Conservation (phyloP, 1,140 invertebrate species). For the Cydia strobilella region DNA sequence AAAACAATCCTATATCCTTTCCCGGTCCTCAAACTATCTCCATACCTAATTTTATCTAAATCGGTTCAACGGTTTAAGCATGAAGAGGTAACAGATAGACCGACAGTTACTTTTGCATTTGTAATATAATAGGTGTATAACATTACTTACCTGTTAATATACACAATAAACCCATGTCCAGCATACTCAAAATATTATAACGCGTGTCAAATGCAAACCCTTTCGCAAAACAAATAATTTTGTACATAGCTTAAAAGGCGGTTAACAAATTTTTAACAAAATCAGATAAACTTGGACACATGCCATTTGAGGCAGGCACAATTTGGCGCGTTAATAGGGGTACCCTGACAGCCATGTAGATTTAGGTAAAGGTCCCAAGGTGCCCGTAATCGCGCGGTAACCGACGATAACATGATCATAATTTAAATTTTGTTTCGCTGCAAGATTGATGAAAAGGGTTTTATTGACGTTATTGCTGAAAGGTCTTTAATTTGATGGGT, state of each 20-base stretch:
- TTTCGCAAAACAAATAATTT: not conserved
- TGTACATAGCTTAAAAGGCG: constrained; percentile 18
- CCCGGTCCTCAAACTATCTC: no score
- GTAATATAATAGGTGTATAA: not conserved
- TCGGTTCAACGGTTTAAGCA: no score
- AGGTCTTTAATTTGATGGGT: not conserved
- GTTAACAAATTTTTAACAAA: constrained; percentile 29
- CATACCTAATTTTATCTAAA: no score
- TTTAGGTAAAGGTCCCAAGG: constrained; percentile 27
- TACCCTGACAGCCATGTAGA: constrained; percentile 11
- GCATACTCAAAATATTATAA: not conserved
- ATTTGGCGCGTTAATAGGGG: constrained; percentile 27
- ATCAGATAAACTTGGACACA: constrained; percentile 31
- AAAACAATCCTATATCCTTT: no score
- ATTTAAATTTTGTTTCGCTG: constrained; percentile 24
- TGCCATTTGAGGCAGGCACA: constrained; percentile 27
- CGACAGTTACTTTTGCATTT: no score
- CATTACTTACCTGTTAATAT: not conserved
- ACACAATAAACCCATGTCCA: not conserved
- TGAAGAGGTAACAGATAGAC: no score
- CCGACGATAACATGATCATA: constrained; percentile 32
- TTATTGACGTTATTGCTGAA: constrained; percentile 16
- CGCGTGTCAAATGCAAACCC: not conserved
- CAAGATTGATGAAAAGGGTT: constrained; percentile 29
- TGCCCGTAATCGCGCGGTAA: constrained; percentile 19